phyloP scores from a whole-genome alignment of 2,797 vertebrate genomes.

The Acanthiza pusilla region DNA sequence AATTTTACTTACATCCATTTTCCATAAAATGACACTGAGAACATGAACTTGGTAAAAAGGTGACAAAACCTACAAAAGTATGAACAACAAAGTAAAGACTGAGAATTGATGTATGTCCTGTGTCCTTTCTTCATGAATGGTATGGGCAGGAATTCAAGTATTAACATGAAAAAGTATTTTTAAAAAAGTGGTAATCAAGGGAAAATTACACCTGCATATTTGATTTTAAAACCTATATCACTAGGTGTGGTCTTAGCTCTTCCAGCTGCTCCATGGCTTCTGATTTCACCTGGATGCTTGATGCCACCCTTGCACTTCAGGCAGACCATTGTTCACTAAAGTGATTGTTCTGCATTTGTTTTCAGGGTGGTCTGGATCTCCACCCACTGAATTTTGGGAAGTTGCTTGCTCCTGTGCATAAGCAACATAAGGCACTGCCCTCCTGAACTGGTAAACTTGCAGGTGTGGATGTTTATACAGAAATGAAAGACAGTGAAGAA shows the following conservation, averaged over 20 bases:
- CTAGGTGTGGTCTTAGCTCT: background rate
- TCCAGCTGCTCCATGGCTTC: background rate
- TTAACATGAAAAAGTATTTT: background rate
- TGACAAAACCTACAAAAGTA: background rate
- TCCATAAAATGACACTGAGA: background rate
- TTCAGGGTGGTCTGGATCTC: background rate
- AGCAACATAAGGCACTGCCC: background rate
- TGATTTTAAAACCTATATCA: background rate
- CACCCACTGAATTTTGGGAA: background rate
- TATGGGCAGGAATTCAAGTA: background rate
- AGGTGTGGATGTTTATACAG: background rate
- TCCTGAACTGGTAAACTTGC: background rate
- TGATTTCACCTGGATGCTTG: background rate
- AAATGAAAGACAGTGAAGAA: background rate
- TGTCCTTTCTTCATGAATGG: background rate
- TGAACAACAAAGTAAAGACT: background rate
- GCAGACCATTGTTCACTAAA: background rate
- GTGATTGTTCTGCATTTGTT: background rate
- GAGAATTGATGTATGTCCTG: background rate
- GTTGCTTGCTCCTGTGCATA: background rate
- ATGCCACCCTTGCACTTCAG: background rate
- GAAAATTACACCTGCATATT: background rate
- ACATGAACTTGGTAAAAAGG: background rate
- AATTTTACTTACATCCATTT: background rate
- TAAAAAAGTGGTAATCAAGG: background rate